Evolutionary conservation across 1,140 invertebrate species (phyloP), one percentile per base, ranked within the genome.

Genomic region (Protaetia brevitarsis): DNA sequence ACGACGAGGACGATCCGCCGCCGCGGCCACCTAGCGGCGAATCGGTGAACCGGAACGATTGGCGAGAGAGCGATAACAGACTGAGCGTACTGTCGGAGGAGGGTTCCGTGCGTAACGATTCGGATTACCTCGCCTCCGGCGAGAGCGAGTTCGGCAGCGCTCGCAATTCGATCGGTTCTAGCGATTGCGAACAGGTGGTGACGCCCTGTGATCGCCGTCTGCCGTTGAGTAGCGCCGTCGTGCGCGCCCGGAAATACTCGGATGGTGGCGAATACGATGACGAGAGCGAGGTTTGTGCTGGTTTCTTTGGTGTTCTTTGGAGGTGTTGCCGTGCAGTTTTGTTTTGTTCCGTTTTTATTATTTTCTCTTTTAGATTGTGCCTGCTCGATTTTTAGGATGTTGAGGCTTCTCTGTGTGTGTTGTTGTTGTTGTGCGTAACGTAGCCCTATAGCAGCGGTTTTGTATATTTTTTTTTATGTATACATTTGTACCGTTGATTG

Each of bases 91-190:
- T 68, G n/a, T 70, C 69, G 41, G 56, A 68, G 21, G 58, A 11
- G 13, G 62, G 61, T 16, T 70, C 67, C 3, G 61, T 36, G 16
- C 26, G 65, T 51, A 67, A 66, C 45, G 76, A 78, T 69, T 76
- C 76, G 0, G 77, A 78, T 51, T 78, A 78, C 64, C 70, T 77
- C 65, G 76, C 70, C 16, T 77, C 75, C 1, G 73, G 64, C 11
- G 76, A 78, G 63, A 76, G 74, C 63, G 73, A 74, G 63, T 62
- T 67, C 23, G 69, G 72, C 31, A 62, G 62, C 16, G 56, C 68
- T 2, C 64, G 74, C 30, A 71, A 65, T 58, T 73, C 72, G 1
- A 64, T 71, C 45, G 73, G 72, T 23, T 68, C 65, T 16, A 68
- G 67, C 21, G 66, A 67, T 51, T 72, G 64, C 61, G 68, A 74